Base-by-base conservation (phyloP, 2,113 vertebrate species). In the Leptocoma aspasia region DNA sequence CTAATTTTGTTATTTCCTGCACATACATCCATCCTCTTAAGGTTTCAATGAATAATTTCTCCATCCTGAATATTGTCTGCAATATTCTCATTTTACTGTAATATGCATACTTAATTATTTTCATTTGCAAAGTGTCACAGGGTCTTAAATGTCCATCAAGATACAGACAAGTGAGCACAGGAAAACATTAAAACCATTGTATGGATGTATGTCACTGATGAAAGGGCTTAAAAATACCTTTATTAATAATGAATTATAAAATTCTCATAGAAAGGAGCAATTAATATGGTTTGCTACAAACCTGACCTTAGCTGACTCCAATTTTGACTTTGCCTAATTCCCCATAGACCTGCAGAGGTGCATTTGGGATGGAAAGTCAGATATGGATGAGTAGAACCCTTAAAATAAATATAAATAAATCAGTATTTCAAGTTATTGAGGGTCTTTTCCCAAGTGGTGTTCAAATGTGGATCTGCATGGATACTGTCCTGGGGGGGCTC, bases 1-100 rank as follows among this genome's bases (percentile, higher is more conserved):
- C 63, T 93, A 63, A 92, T 97, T 94, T 96, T 91, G 35, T 86
- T 94, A 80, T 92, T 96, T 97, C 91, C 94, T 94, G 84, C 49
- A 59, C 78, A 69, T 85, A 33, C 50, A 94, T 87, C 66, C 69
- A 69, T 88, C 88, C 72, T 90, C 71, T 70, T 64, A 78, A 83
- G 61, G 39, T 54, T 77, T 35, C n/a, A 73, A 45, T 95, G 78
- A 95, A 93, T 90, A 60, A 92, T 92, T 90, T 86, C 65, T 91
- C 71, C 81, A 80, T 69, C 89, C 60, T 94, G 69, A 86, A 54
- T 59, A 37, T 42, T 83, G 39, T 86, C 60, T 90, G 39, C 64
- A 89, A 41, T 57, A 94, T 78, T 81, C 49, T 31, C 28, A 66
- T 79, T 79, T 94, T 82, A 61, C 39, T 82, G 75, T 91, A 79